Percentiles rank a stretch among this genome's conserved stretches.
phyloP scores from a whole-genome alignment of 2,888 invertebrate genomes.

The Tyria jacobaeae region DNA sequence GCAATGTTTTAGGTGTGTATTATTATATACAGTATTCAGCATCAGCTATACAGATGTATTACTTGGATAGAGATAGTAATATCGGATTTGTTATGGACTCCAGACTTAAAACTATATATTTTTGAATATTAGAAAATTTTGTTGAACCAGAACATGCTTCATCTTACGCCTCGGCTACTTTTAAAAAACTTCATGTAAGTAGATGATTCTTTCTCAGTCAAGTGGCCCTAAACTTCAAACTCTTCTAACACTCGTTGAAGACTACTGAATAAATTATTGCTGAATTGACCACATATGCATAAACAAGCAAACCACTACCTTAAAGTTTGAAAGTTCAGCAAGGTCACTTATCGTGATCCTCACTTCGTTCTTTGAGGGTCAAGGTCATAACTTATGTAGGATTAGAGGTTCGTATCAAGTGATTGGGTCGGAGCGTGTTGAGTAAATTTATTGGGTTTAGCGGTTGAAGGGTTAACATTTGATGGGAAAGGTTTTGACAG shows the following conservation, averaged over 20 bases:
- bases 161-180: no score
- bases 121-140: no score
- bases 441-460: conserved; percentile 39
- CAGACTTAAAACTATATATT: no score
- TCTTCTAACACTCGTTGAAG: not conserved
- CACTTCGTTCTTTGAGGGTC: conserved; percentile 16
- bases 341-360: conserved; percentile 7
- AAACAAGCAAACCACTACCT: conserved; percentile 15
- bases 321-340: conserved; percentile 14
- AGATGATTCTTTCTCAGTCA: not conserved
- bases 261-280: not conserved
- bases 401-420: conserved; percentile 34
- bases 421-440: conserved; percentile 33
- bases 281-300: conserved; percentile 6
- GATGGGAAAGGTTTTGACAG: conserved; percentile 32
- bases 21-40: no score
- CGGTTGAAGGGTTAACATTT: conserved; percentile 33
- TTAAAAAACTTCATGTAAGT: no score
- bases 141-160: no score
- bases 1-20: no score
- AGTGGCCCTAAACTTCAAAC: not conserved
- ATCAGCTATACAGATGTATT: no score
- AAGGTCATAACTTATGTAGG: conserved; percentile 32
- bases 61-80: no score
- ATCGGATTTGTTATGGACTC: no score